Evolutionary conservation across 2,888 invertebrate genomes (phyloP).

Genomic region (Tigriopus californicus): DNA sequence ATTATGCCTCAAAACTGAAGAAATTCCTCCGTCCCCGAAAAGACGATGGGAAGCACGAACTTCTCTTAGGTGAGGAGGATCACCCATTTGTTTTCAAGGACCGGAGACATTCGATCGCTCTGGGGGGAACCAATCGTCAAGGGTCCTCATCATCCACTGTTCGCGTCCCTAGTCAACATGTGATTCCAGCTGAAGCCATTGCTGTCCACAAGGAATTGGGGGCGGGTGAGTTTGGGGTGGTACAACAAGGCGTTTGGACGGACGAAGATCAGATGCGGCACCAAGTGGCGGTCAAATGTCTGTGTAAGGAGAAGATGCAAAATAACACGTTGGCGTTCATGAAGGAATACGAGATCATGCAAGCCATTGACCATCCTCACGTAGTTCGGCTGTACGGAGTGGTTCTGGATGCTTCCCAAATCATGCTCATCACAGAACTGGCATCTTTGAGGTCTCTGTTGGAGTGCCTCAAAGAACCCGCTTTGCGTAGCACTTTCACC

Average conservation of each 20-base stretch:
- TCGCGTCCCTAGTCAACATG: constrained; percentile 61
- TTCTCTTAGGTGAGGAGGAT: constrained; percentile 1
- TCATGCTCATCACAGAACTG: constrained; percentile 70
- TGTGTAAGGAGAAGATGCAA: constrained; percentile 83
- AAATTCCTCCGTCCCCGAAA: constrained; percentile 7
- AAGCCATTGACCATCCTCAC: constrained; percentile 87
- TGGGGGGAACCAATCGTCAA: constrained; percentile 15
- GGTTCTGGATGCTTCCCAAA: constrained; percentile 70
- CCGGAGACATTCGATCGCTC: neutral
- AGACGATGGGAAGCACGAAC: constrained; percentile 1
- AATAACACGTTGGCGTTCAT: constrained; percentile 89
- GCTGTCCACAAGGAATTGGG: constrained; percentile 85
- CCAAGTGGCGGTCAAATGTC: constrained; percentile 89
- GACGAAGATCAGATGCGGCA: constrained; percentile 48
- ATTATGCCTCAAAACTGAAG: constrained; percentile 57
- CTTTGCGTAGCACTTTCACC: constrained; percentile 71
- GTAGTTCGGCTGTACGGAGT: constrained; percentile 95
- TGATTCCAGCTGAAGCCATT: constrained; percentile 72
- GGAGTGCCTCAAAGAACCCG: constrained; percentile 86
- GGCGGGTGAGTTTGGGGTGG: constrained; percentile 91
- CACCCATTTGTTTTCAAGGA: neutral
- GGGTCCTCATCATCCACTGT: constrained; percentile 26
- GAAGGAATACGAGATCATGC: constrained; percentile 97
- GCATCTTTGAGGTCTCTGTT: constrained; percentile 83
- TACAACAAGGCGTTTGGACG: constrained; percentile 93